Evolutionary conservation across 2,113 vertebrate genomes (phyloP).

Genomic region (Epinephelus lanceolatus): DNA sequence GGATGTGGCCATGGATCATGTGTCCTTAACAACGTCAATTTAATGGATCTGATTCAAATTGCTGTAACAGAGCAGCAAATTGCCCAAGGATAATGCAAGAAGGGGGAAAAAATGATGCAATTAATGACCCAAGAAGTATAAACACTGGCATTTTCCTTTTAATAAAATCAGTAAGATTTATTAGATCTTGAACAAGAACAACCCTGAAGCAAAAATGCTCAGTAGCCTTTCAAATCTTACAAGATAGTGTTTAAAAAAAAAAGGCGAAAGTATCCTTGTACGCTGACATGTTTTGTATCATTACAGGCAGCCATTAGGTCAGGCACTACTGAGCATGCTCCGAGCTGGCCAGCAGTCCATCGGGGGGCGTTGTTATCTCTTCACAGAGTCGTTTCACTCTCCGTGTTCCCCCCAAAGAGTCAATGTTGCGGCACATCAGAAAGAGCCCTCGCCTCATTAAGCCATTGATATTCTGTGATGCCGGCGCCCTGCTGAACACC

Average conservation of each 20-base stretch:
- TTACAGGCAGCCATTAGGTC: constrained; percentile 66
- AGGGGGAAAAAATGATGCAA: constrained; percentile 36
- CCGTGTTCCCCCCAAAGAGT: constrained; percentile 80
- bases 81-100: constrained; percentile 42
- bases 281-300: constrained; percentile 53
- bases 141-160: constrained; percentile 53
- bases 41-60: constrained; percentile 60
- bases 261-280: constrained; percentile 13
- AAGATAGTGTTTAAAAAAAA: constrained; percentile 5
- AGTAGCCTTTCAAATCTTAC: constrained; percentile 27
- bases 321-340: constrained; percentile 77
- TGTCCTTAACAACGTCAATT: constrained; percentile 42
- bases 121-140: constrained; percentile 55
- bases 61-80: constrained; percentile 50
- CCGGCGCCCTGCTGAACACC: constrained; percentile 78
- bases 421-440: constrained; percentile 83
- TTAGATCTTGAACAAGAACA: constrained; percentile 30
- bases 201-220: constrained; percentile 18
- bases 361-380: constrained; percentile 82
- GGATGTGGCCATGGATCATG: constrained; percentile 35
- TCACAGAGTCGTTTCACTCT: constrained; percentile 77
- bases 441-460: constrained; percentile 85
- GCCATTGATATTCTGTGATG: constrained; percentile 83
- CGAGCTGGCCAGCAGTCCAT: constrained; percentile 77
- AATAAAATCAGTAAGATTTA: constrained; percentile 46